Base-by-base conservation (phyloP, 2,113 vertebrate species). In the Eulemur macaco region DNA sequence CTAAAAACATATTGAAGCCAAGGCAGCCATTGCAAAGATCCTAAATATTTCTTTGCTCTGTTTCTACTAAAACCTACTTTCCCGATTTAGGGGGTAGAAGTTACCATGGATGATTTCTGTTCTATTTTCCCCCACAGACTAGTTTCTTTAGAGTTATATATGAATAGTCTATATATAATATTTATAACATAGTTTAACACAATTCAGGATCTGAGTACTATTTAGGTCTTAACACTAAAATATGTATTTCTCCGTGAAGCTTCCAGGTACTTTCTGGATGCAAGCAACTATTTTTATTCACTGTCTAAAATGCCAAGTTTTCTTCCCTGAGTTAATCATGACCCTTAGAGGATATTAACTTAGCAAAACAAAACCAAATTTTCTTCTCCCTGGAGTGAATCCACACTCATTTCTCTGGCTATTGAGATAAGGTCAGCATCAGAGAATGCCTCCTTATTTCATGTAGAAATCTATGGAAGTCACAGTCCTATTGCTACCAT, bases 61-160 rank as follows among this genome's bases (percentile, higher is more conserved):
- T 66, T 90, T 92, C 60, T 34, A 71, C 69, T 92, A 91, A 89
- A 96, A 81, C 68, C 37, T 78, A 25, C 47, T 86, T 92, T 78
- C 18, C 29, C 47, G 6, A 77, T 83, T 94, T 96, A 87, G 39
- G 91, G 50, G 45, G 66, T 86, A 50, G 21, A 94, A 71, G 42
- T 91, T 95, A 37, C 64, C 20, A 29, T 63, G 52, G 52, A 18
- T 85, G 15, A 9, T 87, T 96, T 96, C 66, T 95, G 27, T 88
- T 87, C 34, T 84, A 3, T 71, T 92, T 73, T 52, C 27, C 29
- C 21, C 45, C 64, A 96, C 5, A 87, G 69, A 81, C 23, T 4
- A 78, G 31, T 90, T 63, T 91, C 84, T 92, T 84, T 91, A 80
- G 18, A 47, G n/a, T 86, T 87, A n/a, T 47, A 34, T 73, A 42